These are phyloP conservation scores for Euspilapteryx auroguttella DNA, from an alignment of 2,888 invertebrate genomes.

Conservation along the genomic window DNA sequence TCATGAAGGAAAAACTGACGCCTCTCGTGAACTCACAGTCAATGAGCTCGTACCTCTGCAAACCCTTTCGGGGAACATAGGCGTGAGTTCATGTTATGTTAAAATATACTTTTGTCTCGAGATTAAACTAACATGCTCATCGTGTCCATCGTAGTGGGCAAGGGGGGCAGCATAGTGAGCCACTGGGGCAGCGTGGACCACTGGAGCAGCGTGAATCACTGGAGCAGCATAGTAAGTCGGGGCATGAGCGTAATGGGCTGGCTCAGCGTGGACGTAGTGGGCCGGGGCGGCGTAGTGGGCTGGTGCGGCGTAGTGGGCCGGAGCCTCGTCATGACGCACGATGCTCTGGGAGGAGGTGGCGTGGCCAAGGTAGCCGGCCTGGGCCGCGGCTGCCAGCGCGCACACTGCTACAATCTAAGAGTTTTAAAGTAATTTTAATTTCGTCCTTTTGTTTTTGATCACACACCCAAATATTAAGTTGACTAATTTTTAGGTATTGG, in stretches of 20 bases:
- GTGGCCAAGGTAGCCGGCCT: constrained; percentile 39
- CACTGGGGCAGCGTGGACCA: constrained; percentile 8
- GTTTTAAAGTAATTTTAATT: too few species aligned
- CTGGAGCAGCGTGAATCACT: constrained; percentile 11
- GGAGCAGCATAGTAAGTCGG: constrained; percentile 20
- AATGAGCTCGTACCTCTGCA: too few species aligned
- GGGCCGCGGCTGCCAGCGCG: constrained; percentile 34
- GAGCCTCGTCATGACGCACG: constrained; percentile 38
- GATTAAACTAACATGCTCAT: too few species aligned
- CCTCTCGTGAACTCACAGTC: too few species aligned
- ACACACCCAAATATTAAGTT: too few species aligned
- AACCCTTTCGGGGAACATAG: too few species aligned
- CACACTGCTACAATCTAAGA: constrained; percentile 29
- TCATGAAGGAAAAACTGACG: too few species aligned
- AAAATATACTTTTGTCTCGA: too few species aligned
- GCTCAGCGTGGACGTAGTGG: constrained; percentile 10
- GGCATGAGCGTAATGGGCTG: constrained; percentile 8
- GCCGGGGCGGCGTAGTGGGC: constrained; percentile 22
- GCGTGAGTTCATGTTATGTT: too few species aligned
- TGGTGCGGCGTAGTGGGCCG: constrained; percentile 30
- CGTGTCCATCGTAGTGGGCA: constrained; percentile 13
- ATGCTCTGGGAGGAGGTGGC: constrained; percentile 51
- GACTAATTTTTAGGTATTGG: too few species aligned
- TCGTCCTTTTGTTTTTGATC: too few species aligned
- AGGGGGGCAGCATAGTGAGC: constrained; percentile 16